phyloP scores from a whole-genome alignment of 2,888 invertebrate species.

The Macrophya annulata region DNA sequence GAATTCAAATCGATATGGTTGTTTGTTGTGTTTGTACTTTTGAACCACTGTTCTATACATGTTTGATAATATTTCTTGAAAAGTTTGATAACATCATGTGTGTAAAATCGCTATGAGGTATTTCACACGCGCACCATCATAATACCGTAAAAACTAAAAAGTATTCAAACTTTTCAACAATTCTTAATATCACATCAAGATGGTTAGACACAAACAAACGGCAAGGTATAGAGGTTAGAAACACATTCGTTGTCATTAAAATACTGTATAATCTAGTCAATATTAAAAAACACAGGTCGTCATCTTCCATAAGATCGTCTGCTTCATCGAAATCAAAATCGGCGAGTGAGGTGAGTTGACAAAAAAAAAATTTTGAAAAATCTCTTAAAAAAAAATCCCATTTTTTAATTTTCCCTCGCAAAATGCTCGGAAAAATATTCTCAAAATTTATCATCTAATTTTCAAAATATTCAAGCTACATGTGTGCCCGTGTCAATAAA shows the following conservation, averaged over 20 bases:
- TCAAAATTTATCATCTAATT: background rate
- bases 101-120: background rate
- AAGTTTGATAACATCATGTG: background rate
- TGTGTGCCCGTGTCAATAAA: background rate
- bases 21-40: background rate
- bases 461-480: background rate
- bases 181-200: background rate
- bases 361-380: background rate
- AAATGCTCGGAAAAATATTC: background rate
- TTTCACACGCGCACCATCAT: background rate
- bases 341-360: background rate
- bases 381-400: background rate
- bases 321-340: conserved; percentile 6
- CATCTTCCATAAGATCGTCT: background rate
- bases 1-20: background rate
- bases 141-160: background rate
- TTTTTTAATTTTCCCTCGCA: background rate
- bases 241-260: background rate
- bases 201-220: conserved; percentile 16
- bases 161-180: background rate
- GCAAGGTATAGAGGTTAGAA: conserved; percentile 31
- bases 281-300: background rate
- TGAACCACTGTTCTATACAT: background rate
- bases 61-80: background rate
- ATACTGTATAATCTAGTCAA: background rate